Evolutionary conservation across 2,797 vertebrate species (phyloP).

Genomic region (Leptatherina wallacei): DNA sequence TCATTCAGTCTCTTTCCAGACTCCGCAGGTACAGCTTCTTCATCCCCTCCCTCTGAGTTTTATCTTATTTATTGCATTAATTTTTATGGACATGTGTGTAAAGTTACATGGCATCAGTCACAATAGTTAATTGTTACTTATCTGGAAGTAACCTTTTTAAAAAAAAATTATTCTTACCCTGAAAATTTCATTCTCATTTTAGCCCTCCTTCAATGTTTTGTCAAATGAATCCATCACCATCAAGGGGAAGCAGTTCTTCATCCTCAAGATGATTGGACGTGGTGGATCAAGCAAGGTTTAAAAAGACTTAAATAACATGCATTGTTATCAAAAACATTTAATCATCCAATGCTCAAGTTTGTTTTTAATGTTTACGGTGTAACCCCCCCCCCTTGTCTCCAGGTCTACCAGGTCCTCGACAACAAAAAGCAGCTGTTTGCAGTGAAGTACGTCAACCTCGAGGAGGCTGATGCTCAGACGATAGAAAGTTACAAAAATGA

Average conservation of each 20-base stretch:
- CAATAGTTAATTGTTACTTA: neutral
- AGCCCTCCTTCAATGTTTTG: conserved; percentile 69
- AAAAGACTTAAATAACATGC: neutral
- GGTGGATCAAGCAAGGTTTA: conserved; percentile 97
- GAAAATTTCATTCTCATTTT: conserved; percentile 24
- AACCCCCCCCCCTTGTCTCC: neutral
- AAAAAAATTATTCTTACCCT: neutral
- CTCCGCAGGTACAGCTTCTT: conserved; percentile 68
- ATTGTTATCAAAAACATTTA: neutral
- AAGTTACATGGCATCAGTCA: neutral
- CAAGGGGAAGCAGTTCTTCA: conserved; percentile 90
- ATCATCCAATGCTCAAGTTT: neutral
- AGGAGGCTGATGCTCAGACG: conserved; percentile 92
- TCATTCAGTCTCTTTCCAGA: conserved; percentile 56
- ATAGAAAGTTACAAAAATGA: conserved; percentile 96
- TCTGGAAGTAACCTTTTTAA: neutral
- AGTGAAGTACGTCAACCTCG: conserved; percentile 92
- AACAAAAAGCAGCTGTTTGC: conserved; percentile 93
- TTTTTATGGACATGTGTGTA: neutral
- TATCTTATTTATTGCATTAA: neutral
- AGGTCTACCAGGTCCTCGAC: conserved; percentile 97
- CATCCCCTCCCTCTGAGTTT: neutral
- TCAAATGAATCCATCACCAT: conserved; percentile 90
- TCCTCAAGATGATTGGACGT: conserved; percentile 95
- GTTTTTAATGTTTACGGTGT: neutral